Evolutionary conservation across 2,113 vertebrate species (phyloP).

Genomic region (Pogonocichla stellata): DNA sequence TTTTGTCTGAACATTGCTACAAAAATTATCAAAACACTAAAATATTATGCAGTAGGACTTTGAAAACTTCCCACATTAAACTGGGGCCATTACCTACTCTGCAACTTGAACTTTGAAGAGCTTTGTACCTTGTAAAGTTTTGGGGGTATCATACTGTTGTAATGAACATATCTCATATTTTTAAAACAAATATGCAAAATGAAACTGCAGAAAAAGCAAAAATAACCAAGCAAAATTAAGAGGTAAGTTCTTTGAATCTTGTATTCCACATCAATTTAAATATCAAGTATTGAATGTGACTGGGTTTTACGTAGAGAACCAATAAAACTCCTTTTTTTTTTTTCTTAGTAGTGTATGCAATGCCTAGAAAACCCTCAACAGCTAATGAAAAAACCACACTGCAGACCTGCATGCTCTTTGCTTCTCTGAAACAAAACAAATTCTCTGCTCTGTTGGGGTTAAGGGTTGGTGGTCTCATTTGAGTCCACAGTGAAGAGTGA

Average conservation of each 20-base stretch:
- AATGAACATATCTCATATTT: neutral
- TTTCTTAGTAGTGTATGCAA: neutral
- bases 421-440: conserved; percentile 17
- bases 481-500: neutral
- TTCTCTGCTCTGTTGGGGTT: neutral
- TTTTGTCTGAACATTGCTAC: neutral
- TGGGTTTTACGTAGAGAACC: neutral
- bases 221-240: neutral
- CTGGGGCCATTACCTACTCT: neutral
- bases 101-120: neutral
- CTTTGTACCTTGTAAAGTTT: neutral
- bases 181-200: neutral
- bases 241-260: neutral
- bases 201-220: neutral
- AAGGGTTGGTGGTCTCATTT: conserved; percentile 2
- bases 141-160: neutral
- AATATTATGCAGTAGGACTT: neutral
- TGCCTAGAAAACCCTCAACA: neutral
- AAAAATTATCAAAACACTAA: conserved; percentile 1
- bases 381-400: neutral
- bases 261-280: neutral
- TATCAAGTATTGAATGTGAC: neutral
- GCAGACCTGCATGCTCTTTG: neutral
- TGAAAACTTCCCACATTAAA: neutral
- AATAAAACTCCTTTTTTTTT: neutral